Evolutionary conservation across 2,888 invertebrate species (phyloP).

Genomic region (Athripsodes cinereus): DNA sequence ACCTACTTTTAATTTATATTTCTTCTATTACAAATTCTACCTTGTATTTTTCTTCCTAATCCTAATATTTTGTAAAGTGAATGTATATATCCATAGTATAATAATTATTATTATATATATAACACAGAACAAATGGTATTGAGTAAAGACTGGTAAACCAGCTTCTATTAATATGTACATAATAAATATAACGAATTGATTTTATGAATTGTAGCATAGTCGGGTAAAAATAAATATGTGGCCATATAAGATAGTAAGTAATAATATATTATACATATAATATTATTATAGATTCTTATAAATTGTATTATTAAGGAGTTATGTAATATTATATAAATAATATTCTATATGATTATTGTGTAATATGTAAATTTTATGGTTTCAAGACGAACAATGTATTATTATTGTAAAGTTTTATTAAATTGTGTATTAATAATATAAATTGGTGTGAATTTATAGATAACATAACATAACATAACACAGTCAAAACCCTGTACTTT

Average conservation of each 20-base stretch:
- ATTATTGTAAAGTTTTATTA: slow-evolving; percentile 14
- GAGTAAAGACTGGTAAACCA: slow-evolving; percentile 26
- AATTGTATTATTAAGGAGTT: background rate
- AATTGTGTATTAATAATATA: slow-evolving; percentile 13
- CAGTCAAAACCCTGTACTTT: slow-evolving; percentile 4
- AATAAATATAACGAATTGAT: slow-evolving; percentile 17
- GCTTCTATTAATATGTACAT: slow-evolving; percentile 21
- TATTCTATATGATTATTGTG: slow-evolving; percentile 16
- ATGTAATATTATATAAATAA: background rate
- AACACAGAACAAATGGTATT: slow-evolving; percentile 16
- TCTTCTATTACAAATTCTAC: slow-evolving; percentile 7
- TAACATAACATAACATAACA: background rate
- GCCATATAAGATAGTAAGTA: slow-evolving; percentile 26
- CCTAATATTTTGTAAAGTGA: background rate
- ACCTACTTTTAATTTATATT: slow-evolving; percentile 11
- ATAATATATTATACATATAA: background rate
- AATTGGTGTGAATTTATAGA: slow-evolving; percentile 24
- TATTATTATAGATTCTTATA: background rate
- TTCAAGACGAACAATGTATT: slow-evolving; percentile 5
- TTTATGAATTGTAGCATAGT: slow-evolving; percentile 16
- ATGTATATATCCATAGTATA: background rate
- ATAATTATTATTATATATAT: background rate
- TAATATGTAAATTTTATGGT: slow-evolving; percentile 22
- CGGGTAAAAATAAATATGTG: slow-evolving; percentile 22
- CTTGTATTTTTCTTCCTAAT: slow-evolving; percentile 12